phyloP scores from a whole-genome alignment of 2,888 invertebrate species.

The Heliconius hortense region DNA sequence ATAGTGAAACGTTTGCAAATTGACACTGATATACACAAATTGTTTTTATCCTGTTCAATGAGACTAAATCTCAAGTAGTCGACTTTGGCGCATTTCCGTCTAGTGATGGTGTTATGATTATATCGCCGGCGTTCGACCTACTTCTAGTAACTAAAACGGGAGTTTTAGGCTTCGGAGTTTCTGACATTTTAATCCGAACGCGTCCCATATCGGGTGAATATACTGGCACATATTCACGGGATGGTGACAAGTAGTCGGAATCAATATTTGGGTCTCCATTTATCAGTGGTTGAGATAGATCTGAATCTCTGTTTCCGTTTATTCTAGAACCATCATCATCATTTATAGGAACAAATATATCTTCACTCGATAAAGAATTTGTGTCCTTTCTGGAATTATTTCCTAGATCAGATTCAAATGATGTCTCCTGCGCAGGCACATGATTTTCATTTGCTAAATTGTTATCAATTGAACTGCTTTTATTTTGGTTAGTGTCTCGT shows the following conservation, averaged over 20 bases:
- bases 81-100: slow-evolving; percentile 65
- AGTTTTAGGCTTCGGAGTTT: slow-evolving; percentile 91
- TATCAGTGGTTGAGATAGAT: slow-evolving; percentile 75
- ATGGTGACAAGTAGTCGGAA: slow-evolving; percentile 71
- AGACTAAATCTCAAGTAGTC: slow-evolving; percentile 70
- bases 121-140: slow-evolving; percentile 88
- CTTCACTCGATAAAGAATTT: slow-evolving; percentile 73
- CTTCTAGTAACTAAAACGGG: slow-evolving; percentile 90
- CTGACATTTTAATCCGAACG: slow-evolving; percentile 89
- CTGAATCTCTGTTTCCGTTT: slow-evolving; percentile 74
- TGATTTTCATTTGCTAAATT: slow-evolving; percentile 62
- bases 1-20: slow-evolving; percentile 75
- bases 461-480: slow-evolving; percentile 74
- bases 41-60: slow-evolving; percentile 58
- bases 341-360: slow-evolving; percentile 74
- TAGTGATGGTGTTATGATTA: slow-evolving; percentile 85
- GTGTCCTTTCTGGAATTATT: slow-evolving; percentile 76
- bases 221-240: slow-evolving; percentile 77
- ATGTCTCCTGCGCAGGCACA: slow-evolving; percentile 62
- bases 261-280: slow-evolving; percentile 72
- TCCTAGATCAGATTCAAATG: slow-evolving; percentile 68
- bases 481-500: slow-evolving; percentile 75
- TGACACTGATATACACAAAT: slow-evolving; percentile 70
- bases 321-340: slow-evolving; percentile 73
- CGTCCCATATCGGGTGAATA: slow-evolving; percentile 87